Conservation (phyloP, 2,113 vertebrate species). For the Panthera tigris region DNA sequence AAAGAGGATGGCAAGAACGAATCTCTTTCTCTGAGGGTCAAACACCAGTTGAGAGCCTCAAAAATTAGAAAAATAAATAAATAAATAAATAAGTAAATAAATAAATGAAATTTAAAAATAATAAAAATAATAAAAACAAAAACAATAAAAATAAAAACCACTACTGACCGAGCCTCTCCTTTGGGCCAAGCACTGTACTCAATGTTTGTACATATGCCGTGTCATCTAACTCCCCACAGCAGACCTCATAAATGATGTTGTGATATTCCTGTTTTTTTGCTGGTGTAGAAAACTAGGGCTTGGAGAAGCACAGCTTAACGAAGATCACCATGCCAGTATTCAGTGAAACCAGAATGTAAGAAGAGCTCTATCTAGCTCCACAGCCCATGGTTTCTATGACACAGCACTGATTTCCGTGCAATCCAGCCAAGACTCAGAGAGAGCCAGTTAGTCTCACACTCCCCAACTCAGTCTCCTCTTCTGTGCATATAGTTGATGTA, state of each 20-base stretch:
- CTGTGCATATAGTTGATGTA: not conserved
- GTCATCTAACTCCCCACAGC: not conserved
- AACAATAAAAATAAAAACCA: not conserved
- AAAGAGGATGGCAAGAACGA: not conserved
- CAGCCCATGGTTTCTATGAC: not conserved
- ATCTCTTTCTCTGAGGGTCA: not conserved
- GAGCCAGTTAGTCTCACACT: not conserved
- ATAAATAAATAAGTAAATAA: not conserved
- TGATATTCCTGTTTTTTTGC: not conserved
- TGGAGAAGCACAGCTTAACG: not conserved
- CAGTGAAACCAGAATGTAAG: not conserved
- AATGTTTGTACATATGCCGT: not conserved
- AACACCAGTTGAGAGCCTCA: not conserved
- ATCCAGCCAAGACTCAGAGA: not conserved
- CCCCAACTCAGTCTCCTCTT: not conserved
- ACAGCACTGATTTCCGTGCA: not conserved
- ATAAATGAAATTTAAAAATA: not conserved
- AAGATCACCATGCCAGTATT: not conserved
- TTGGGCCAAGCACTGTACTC: not conserved
- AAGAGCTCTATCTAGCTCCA: not conserved
- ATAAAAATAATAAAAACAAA: not conserved
- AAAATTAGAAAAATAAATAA: not conserved
- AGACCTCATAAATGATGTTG: not conserved
- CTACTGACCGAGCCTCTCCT: not conserved
- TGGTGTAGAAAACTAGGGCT: not conserved